Conservation (phyloP, 2,797 vertebrate species). For the Meriones psammophilus region DNA sequence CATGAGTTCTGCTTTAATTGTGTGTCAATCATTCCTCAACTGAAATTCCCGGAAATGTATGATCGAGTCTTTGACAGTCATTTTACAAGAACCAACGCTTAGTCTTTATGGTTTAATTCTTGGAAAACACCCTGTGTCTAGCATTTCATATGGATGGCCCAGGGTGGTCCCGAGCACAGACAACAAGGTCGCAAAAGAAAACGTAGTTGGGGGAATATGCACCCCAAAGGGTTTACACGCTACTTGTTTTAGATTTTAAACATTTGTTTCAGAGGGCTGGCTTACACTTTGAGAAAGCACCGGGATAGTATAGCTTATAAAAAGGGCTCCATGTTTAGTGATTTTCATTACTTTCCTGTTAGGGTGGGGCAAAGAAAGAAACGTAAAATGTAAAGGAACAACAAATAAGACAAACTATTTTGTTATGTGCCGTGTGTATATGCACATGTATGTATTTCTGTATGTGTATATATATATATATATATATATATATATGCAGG, state of each 20-base stretch:
- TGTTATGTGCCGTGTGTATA: background rate
- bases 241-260: background rate
- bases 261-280: background rate
- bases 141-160: background rate
- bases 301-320: background rate
- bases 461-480: background rate
- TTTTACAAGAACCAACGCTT: slow-evolving; percentile 36
- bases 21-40: slow-evolving; percentile 60
- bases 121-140: slow-evolving; percentile 39
- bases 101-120: slow-evolving; percentile 46
- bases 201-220: background rate
- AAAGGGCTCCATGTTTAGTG: background rate
- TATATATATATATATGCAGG: no score
- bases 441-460: no score
- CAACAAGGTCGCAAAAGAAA: slow-evolving; percentile 20
- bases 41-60: slow-evolving; percentile 60
- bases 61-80: slow-evolving; percentile 30
- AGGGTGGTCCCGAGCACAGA: background rate
- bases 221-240: background rate
- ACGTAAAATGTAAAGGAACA: slow-evolving; percentile 9
- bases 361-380: background rate
- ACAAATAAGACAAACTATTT: background rate
- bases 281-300: background rate
- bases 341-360: background rate
- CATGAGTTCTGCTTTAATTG: slow-evolving; percentile 61